Base-by-base conservation (phyloP, 2,797 vertebrate genomes). In the Diplodus sargus region DNA sequence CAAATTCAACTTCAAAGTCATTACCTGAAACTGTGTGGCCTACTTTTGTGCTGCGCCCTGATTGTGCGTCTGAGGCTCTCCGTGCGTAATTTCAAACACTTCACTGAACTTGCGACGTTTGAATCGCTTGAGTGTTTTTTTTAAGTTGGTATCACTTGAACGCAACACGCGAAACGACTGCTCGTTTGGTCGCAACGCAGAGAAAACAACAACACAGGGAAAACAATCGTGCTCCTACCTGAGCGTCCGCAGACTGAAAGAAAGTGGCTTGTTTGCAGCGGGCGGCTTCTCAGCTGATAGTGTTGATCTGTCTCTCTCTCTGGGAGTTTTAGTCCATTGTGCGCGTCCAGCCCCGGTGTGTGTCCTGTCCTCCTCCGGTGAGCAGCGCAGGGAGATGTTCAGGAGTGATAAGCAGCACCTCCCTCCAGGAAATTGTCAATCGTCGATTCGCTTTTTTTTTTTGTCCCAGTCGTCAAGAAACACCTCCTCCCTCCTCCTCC, bases 341-440 rank as follows among this genome's bases (percentile, higher is more conserved):
- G 76, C 58, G 86, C 52, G 58, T 16, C 47, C 47, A 51, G 68
- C 76, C 81, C 43, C 73, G 5, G 57, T 43, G 34, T 43, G 34
- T 52, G 85, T 73, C 60, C 56, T 59, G 72, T 60, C 67, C 76
- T 78, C 76, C 65, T 45, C 43, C 43, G 43, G 43, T 45, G 43
- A 45, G 61, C 25, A 74, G 82, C 18, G 77, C 76, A 5, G 0
- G 65, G 70, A 84, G 87, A 87, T 90, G 69, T 58, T 17, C 39
- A 84, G 81, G 78, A 87, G 90, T 70, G 91, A 93, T 92, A 87
- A 90, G 16, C 82, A 75, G 83, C 83, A 93, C 95, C 94, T 93
- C 95, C 94, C 91, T 91, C 92, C 96, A 97, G 97, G 97, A 98
- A 97, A 97, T 96, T 90, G 95, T 95, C 96, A 92, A 96, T 97